Evolutionary conservation across 2,113 vertebrate species (phyloP), one percentile per base, ranked within the genome.

Genomic region (Xyliphius kryptos): DNA sequence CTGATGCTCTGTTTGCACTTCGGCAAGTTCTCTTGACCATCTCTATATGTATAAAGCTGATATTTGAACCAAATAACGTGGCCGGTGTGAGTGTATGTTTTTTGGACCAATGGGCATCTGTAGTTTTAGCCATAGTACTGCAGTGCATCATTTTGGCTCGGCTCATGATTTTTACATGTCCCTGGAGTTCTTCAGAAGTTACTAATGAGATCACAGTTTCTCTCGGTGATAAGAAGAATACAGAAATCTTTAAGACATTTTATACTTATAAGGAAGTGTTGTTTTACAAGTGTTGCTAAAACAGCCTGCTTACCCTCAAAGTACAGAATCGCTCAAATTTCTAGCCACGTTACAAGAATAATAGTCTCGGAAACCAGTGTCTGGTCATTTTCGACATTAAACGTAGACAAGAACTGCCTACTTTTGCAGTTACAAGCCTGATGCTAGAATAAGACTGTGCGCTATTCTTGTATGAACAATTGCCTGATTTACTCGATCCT

Each of bases 241-340:
- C 20, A 55, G 40, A 44, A 60, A 68, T 66, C 66, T 66, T 66
- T 68, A 65, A 66, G 54, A 22, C 17, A n/a, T n/a, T 19, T 57
- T 69, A 59, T 40, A 15, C 66, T 72, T 69, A 69, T 69, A 63
- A 66, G 66, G 63, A 38, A 63, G 51, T 59, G 36, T 63, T 43
- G 61, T 59, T 63, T 62, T 44, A 37, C 8, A 59, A 54, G 38
- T 20, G 51, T 38, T 62, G 54, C 22, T 38, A 58, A 68, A 66
- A 67, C 53, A 21, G 56, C 60, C 72, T 50, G 40, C 47, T 26
- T 57, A 43, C 50, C 61, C 70, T 77, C 61, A 40, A 20, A 6
- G 43, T 40, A 19, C 41, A 49, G 37, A 52, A 26, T 47, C 50
- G 60, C 71, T 68, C 71, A 9, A 21, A 20, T 71, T 36, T 71